Percentiles rank a stretch among this genome's conserved stretches.
These are phyloP conservation scores for Falco novaeseelandiae DNA, from an alignment of 2,797 vertebrate species.

Conservation along the genomic window DNA sequence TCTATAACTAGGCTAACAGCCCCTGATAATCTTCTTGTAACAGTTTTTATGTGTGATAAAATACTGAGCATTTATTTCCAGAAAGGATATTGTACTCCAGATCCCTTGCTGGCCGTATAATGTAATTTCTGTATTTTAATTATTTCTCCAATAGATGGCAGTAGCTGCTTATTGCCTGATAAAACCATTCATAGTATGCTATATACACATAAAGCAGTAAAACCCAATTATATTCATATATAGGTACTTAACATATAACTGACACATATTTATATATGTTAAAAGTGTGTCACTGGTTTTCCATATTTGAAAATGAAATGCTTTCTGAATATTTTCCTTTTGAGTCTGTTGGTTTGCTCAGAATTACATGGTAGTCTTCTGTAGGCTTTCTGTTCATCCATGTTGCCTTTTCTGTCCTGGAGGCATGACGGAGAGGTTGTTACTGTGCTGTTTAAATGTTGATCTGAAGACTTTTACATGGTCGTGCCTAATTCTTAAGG, in stretches of 20 bases:
- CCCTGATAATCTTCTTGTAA: background rate
- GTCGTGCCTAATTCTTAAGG: background rate
- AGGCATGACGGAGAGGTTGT: background rate
- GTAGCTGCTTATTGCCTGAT: background rate
- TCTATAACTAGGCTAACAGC: background rate
- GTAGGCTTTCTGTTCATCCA: background rate
- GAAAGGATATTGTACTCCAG: background rate
- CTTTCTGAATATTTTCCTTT: background rate
- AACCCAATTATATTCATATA: background rate
- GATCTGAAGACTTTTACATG: background rate
- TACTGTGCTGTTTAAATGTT: background rate
- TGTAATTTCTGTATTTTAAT: background rate
- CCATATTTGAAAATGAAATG: background rate
- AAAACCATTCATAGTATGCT: background rate
- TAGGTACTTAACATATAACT: background rate
- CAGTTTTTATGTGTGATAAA: background rate
- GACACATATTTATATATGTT: background rate
- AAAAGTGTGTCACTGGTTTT: background rate
- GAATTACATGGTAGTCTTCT: background rate
- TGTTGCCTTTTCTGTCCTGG: background rate
- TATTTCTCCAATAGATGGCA: conserved; percentile 41
- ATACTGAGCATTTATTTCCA: background rate
- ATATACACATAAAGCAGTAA: background rate
- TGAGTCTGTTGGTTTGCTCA: background rate
- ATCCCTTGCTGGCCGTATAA: background rate